Evolutionary conservation across 2,113 vertebrate genomes (phyloP), one percentile per base, ranked within the genome.

Genomic region (Trachemys scripta): DNA sequence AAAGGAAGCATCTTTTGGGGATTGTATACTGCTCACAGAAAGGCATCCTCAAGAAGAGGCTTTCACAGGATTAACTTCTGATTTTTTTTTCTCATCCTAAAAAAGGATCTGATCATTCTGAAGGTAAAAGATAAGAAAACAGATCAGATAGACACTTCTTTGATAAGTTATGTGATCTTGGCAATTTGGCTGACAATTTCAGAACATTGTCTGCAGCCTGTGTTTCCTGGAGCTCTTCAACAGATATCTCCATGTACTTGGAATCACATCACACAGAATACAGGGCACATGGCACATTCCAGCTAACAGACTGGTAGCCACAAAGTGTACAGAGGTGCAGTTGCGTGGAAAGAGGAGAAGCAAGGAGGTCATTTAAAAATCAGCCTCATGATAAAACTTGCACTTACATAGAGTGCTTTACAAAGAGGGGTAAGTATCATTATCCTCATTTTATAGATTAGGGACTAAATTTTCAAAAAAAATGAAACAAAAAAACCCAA

Each of bases 341-440:
- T 22, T 19, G 45, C 57, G 8, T 80, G 87, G 51, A 29, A n/a
- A 10, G 19, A 84, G 85, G 54, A 65, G 27, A n/a, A 94, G 38
- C 14, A 90, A 38, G 65, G 90, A 9, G 5, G 29, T 88, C 87
- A 85, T 35, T n/a, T 92, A 85, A 88, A 89, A 89, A 75, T 45
- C 57, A 93, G 85, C 10, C 50, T 31, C 53, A 47, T 50, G 80
- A 89, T 82, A 90, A 49, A 72, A 90, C 38, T 75, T 88, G 27
- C n/a, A 86, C 19, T 57, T 57, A 27, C 56, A 19, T n/a, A 12
- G 25, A 72, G 24, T 11, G 62, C 57, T 89, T 95, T 57, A 54
- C 65, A 93, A 93, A 86, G 42, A 62, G 29, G 19, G 6, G 62
- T 75, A 94, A 93, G 49, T 94, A 87, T 82, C 6, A 57, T 89